These are phyloP conservation scores for Leptopterna dolabrata DNA, from an alignment of 2,888 invertebrate species.

Conservation along the genomic window DNA sequence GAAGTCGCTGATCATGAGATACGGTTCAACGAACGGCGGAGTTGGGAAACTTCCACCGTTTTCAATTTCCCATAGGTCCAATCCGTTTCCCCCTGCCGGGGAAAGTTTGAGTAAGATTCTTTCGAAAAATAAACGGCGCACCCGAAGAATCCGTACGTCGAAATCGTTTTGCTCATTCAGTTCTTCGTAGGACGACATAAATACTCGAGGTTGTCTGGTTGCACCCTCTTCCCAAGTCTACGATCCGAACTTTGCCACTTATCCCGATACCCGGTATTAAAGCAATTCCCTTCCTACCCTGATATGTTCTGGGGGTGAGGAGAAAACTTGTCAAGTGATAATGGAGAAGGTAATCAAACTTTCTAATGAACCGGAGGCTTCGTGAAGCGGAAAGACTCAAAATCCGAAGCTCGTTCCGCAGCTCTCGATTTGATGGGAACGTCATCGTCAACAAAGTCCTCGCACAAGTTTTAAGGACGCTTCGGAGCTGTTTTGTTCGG, in stretches of 20 bases:
- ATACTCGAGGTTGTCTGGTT: neutral
- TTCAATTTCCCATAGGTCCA: neutral
- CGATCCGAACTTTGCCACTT: constrained; percentile 19
- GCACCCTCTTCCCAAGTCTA: neutral
- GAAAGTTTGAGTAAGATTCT: neutral
- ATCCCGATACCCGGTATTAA: constrained; percentile 16
- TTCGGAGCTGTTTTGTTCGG: neutral
- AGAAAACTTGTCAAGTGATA: constrained; percentile 32
- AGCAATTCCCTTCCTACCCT: neutral
- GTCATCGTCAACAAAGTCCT: constrained; percentile 5
- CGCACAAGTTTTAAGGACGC: neutral
- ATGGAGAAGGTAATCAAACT: constrained; percentile 37
- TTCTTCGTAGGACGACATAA: neutral
- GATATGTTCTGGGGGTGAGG: neutral
- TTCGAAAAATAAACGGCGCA: neutral
- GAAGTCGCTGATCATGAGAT: neutral
- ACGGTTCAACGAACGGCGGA: neutral
- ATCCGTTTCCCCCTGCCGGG: neutral
- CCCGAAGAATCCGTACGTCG: neutral
- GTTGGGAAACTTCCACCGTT: neutral
- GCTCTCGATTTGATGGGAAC: neutral
- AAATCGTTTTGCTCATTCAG: neutral
- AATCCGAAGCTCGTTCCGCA: neutral
- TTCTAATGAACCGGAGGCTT: constrained; percentile 29
- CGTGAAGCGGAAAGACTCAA: neutral